Conservation (phyloP, 2,888 invertebrate genomes). For the Lasioglossum marginatum region DNA sequence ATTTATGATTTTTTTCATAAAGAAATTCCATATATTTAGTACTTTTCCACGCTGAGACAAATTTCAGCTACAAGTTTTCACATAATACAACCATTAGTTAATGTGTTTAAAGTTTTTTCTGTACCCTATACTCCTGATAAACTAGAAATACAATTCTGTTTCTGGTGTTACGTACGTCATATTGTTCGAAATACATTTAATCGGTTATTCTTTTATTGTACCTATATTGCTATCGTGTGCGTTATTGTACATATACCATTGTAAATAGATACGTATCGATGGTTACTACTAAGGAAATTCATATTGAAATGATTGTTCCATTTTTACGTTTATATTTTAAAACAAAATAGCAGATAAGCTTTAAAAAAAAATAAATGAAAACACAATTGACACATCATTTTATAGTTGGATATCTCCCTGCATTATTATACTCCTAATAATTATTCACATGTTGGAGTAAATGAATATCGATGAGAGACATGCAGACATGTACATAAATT, state of each 20-base stretch:
- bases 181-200: slow-evolving; percentile 28
- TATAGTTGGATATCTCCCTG: slow-evolving; percentile 14
- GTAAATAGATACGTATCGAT: slow-evolving; percentile 60
- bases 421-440: neutral
- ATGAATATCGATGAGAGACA: neutral
- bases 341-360: slow-evolving; percentile 52
- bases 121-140: slow-evolving; percentile 5
- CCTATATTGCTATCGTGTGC: slow-evolving; percentile 37
- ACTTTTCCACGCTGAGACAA: slow-evolving; percentile 20
- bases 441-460: neutral
- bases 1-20: slow-evolving; percentile 19
- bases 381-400: slow-evolving; percentile 31
- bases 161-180: slow-evolving; percentile 15
- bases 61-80: slow-evolving; percentile 14
- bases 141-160: slow-evolving; percentile 12
- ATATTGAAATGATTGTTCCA: slow-evolving; percentile 64
- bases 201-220: slow-evolving; percentile 48
- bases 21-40: slow-evolving; percentile 16
- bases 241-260: slow-evolving; percentile 56
- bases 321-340: slow-evolving; percentile 74
- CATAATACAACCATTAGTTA: neutral
- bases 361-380: slow-evolving; percentile 56
- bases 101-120: slow-evolving; percentile 3
- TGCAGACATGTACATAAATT: neutral
- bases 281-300: slow-evolving; percentile 62